Evolutionary conservation across 2,113 vertebrate genomes (phyloP), one percentile per base, ranked within the genome.

Genomic region (Oenanthe oenanthe): DNA sequence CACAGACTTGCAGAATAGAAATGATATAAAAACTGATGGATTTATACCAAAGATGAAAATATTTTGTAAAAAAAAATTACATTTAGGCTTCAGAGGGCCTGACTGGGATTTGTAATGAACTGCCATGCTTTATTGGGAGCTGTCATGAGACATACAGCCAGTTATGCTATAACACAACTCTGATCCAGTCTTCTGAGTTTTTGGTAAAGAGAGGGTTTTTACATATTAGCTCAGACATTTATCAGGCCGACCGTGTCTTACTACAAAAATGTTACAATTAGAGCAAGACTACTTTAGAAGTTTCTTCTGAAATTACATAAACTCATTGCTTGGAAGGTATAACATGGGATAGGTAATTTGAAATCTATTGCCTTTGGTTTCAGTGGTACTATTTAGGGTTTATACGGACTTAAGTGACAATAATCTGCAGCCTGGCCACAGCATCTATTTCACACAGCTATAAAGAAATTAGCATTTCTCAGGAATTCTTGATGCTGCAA

Each of bases 21-120:
- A 60, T 40, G 0, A 17, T 31, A 24, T 1, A 38, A 75, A 82
- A 79, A 32, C 1, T 2, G 10, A 36, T 29, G 57, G 36, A 42
- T 68, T 86, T 47, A 17, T 34, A 57, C 8, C 36, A 25, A 54
- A 91, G 38, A 58, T 58, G 61, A 72, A 12, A 75, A 57, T 26
- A 54, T 34, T 82, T 92, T 72, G 12, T 32, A 53, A 18, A 17
- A 58, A 45, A 90, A 81, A 45, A 14, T 29, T 40, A 48, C 16
- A 38, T 72, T 72, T 61, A 66, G 36, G 5, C 20, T 53, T 82
- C 25, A 63, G 29, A 80, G 10, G 51, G 77, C 40, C 48, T 54
- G 31, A 36, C 40, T 68, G 26, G 7, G 10, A 42, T 71, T 85
- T 72, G 19, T 61, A 45, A 17, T 36, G 61, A 73, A 71, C n/a